Evolutionary conservation across 2,797 vertebrate genomes (phyloP).

Genomic region (Cryptoblepharus egeriae): DNA sequence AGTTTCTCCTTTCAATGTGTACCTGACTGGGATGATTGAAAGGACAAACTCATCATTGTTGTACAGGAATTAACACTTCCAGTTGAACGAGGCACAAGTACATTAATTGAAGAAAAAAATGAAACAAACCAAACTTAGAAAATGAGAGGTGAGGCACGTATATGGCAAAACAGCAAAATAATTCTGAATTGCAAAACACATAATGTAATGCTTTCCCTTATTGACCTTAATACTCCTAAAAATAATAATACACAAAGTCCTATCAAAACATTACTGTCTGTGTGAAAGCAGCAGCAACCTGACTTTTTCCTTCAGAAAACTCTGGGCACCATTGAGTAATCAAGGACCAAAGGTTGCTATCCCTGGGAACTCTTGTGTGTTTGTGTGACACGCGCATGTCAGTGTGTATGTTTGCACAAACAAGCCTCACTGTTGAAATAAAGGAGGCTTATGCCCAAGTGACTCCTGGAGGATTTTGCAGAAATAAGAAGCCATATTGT

Average conservation of each 20-base stretch:
- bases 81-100: slow-evolving; percentile 24
- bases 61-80: slow-evolving; percentile 19
- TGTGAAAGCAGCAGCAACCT: not conserved
- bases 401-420: not conserved
- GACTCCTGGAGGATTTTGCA: not conserved
- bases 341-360: slow-evolving; percentile 33
- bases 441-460: not conserved
- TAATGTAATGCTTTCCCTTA: slow-evolving; percentile 57
- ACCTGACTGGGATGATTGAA: not conserved
- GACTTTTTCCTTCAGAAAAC: slow-evolving; percentile 48
- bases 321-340: slow-evolving; percentile 57
- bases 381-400: no score
- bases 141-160: slow-evolving; percentile 61
- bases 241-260: slow-evolving; percentile 37
- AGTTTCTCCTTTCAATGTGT: not conserved
- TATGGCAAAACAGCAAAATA: slow-evolving; percentile 60
- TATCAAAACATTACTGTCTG: slow-evolving; percentile 8
- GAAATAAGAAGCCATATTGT: slow-evolving; percentile 32
- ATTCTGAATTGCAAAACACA: slow-evolving; percentile 46
- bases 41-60: slow-evolving; percentile 19
- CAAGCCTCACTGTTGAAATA: not conserved
- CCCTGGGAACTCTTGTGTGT: not conserved
- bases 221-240: slow-evolving; percentile 45
- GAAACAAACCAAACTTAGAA: slow-evolving; percentile 48
- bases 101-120: slow-evolving; percentile 44